A percentile compares a stretch with the other conserved stretches of the same genome.
Conservation (phyloP, 2,797 vertebrate genomes). For the Myotis vivesi region DNA sequence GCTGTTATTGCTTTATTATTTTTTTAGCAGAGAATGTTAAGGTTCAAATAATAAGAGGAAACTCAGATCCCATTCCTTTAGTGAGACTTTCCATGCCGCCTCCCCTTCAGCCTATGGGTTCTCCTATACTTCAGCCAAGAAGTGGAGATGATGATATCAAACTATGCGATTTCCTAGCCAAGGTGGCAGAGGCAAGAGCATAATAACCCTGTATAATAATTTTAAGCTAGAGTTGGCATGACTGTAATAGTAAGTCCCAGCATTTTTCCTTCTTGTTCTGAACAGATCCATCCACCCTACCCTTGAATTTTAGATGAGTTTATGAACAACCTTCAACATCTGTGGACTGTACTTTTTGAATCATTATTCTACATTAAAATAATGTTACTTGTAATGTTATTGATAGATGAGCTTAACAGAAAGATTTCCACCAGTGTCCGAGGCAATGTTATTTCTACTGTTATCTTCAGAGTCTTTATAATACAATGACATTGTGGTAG, state of each 20-base stretch:
- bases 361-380: not conserved
- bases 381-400: not conserved
- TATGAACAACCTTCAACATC: not conserved
- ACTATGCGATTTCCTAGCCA: not conserved
- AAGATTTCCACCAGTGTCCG: not conserved
- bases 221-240: not conserved
- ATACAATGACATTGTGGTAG: not conserved
- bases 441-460: not conserved
- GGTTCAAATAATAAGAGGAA: not conserved
- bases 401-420: constrained; percentile 1
- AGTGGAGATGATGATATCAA: not conserved
- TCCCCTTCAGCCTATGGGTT: not conserved
- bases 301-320: not conserved
- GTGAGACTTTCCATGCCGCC: not conserved
- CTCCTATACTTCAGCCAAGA: not conserved
- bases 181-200: not conserved
- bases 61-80: not conserved
- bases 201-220: not conserved
- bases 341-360: not conserved
- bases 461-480: not conserved
- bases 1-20: not conserved
- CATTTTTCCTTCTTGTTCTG: not conserved
- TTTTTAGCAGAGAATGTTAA: not conserved
- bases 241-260: not conserved
- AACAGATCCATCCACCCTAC: not conserved